Evolutionary conservation across 2,113 vertebrate species (phyloP), one percentile per base, ranked within the genome.

Genomic region (Malurus melanocephalus): DNA sequence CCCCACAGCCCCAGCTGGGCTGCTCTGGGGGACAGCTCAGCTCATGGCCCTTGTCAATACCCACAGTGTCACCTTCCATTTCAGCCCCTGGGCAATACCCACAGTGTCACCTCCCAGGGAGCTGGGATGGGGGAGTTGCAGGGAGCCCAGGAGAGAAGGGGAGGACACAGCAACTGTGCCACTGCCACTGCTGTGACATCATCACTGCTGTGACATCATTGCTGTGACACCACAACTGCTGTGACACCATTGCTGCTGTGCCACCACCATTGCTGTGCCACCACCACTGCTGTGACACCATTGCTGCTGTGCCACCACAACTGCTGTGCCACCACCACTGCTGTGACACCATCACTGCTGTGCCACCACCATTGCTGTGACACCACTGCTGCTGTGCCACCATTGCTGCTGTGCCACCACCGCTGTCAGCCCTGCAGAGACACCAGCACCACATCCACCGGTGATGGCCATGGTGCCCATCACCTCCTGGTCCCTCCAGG

Each of bases 31-130:
- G 61, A 42, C 75, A 52, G 40, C 22, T 60, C 40, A n/a, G 33
- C 26, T 38, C 8, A 1, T 26, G 52, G 19, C 28, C 61, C 8
- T 2, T 21, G 32, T 23, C 0, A 7, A 21, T 33, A 35, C n/a
- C 33, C 48, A 6, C 18, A 2, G 64, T 4, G 57, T 13, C 16
- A 35, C 49, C 35, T 10, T 19, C 3, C 16, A 5, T 35, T 35
- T 35, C 35, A 35, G 35, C 35, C 28, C 61, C 8, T 2, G 18
- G 32, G 20, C 0, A 7, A 21, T 40, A 35, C n/a, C 33, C 48
- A 6, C 18, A 2, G 64, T 5, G 57, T 13, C 16, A 35, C 49
- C 35, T 10, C 22, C 2, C 16, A 5, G 62, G 5, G 1, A 2
- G 10, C 13, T 17, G 42, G 11, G n/a, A 4, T 16, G 40, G 51